Percentiles rank a stretch among this genome's conserved stretches.
These are phyloP conservation scores for Lepidochrysops patricia DNA, from an alignment of 2,888 invertebrate genomes.

Conservation along the genomic window DNA sequence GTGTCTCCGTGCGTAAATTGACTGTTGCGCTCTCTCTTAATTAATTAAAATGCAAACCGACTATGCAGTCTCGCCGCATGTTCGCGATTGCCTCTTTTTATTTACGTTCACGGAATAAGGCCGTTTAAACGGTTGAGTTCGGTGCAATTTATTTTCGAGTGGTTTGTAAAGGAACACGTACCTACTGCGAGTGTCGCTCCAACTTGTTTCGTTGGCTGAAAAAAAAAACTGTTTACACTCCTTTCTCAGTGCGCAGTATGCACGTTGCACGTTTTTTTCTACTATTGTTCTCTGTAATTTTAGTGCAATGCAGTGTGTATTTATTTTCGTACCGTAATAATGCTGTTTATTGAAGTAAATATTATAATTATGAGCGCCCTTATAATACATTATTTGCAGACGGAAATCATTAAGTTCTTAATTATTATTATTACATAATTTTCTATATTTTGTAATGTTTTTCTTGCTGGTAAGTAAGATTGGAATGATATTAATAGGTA, in stretches of 20 bases:
- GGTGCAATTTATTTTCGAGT: constrained; percentile 17
- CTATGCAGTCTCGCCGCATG: constrained; percentile 34
- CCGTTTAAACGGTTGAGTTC: constrained; percentile 16
- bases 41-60: constrained; percentile 69
- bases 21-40: constrained; percentile 55
- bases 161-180: constrained; percentile 17
- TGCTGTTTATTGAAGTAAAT: neutral
- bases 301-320: neutral
- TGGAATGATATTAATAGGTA: too few relatives aligned
- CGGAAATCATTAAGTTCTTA: too few relatives aligned
- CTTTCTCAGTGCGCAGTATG: neutral
- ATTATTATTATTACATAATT: neutral
- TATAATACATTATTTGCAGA: too few relatives aligned
- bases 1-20: constrained; percentile 61
- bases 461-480: constrained; percentile 4
- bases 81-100: constrained; percentile 49
- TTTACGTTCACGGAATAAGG: constrained; percentile 28
- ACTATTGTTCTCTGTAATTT: neutral
- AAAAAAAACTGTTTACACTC: constrained; percentile 10
- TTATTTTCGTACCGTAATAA: neutral
- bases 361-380: too few relatives aligned
- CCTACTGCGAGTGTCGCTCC: constrained; percentile 9
- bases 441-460: neutral
- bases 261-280: neutral
- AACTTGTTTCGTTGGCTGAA: constrained; percentile 9